Evolutionary conservation across 2,888 invertebrate species (phyloP), one percentile per base, ranked within the genome.

Genomic region (Rhingia campestris): DNA sequence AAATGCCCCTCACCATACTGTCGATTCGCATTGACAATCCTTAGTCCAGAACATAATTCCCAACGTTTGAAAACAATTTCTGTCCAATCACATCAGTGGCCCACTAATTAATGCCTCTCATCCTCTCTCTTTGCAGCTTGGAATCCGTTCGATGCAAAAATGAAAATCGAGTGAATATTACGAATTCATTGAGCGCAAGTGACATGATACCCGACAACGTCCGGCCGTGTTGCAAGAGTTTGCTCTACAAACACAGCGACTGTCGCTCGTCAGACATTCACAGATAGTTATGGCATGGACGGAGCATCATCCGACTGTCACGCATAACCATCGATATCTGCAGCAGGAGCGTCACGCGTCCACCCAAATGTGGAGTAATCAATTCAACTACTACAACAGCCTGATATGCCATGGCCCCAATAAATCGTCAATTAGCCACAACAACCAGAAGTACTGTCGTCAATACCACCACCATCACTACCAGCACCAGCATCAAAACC

Each of bases 341-440:
- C 75, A 85, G 61, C 77, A 59, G 85, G 51, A 81, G 45, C 76
- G 30, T 72, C 61, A 69, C 69, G 64, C 66, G 80, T 67, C 72
- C 56, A 58, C 84, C 86, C 87, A 86, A 87, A 88, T 88, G 88
- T 87, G 88, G 87, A 88, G 86, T 87, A 87, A 87, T 86, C 86
- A 86, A 75, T 73, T 86, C 67, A 82, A 79, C 69, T 84, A 81
- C 84, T 87, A 86, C 56, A 80, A 87, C 85, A 87, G 87, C 87
- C 86, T 88, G 87, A 88, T 88, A 88, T 88, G 88, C 89, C 88
- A 89, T 89, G 89, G 88, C 88, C 88, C 88, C 86, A 87, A 85
- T 80, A 80, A 86, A 79, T 86, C 81, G 81, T 86, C 86, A 86
- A 87, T 82, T 87, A 87, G 85, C 86, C 80, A 84, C 74, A 70